Evolutionary conservation across 2,888 invertebrate species (phyloP), one percentile per base, ranked within the genome.

Genomic region (Poecilus cupreus): DNA sequence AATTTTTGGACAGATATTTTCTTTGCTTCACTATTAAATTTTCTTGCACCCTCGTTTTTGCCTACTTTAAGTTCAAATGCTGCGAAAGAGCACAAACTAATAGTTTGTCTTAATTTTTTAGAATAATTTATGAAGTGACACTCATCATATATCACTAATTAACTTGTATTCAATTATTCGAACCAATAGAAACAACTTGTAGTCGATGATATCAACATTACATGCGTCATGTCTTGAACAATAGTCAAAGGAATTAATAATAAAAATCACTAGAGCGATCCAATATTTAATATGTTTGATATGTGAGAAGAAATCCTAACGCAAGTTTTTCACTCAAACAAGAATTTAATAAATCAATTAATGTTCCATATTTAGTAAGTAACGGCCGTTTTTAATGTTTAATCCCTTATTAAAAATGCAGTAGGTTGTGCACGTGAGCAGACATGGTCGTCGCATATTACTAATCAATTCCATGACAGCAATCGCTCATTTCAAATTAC

Each of bases 271-370:
- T 16, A 68, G 68, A 70, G 18, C 37, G 37, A 20, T 16, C n/a
- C 57, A 77, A 57, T 77, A 39, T 60, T 77, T 43, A 60, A 49
- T 77, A 57, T 77, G 60, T 60, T 77, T 43, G 43, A 49, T 77
- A 57, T 77, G 60, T 77, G 77, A 39, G 39, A 77, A 77, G 77
- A 77, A 77, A 77, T 60, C 22, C n/a, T 39, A 46, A 20, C n/a
- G 26, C 39, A n/a, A 76, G 16, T 76, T 76, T 77, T 77, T 57
- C 10, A 57, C 13, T 11, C 3, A n/a, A 20, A 16, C 22, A 77
- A 60, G 77, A 77, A 77, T 77, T 77, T 77, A 77, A 77, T 77
- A 57, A 77, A 77, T 77, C 77, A 77, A 39, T 77, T 77, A 77
- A 22, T 60, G 60, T 60, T 39, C 77, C 60, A 77, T 77, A 43